Evolutionary conservation across 2,888 invertebrate species (phyloP).

Genomic region (Taenaris catops): DNA sequence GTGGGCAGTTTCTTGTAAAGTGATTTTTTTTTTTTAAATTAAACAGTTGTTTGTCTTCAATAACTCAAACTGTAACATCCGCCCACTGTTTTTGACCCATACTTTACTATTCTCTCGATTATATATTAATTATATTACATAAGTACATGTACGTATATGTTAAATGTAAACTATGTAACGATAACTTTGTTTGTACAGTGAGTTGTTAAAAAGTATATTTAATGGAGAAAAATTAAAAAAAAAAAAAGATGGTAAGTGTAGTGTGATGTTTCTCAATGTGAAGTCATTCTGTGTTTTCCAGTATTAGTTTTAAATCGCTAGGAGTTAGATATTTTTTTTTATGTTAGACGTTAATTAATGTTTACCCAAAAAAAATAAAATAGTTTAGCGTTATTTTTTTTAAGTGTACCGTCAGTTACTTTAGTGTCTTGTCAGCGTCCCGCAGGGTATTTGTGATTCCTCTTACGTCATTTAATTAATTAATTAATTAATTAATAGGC

Average conservation of each 20-base stretch:
- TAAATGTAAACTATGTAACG: slow-evolving; percentile 32
- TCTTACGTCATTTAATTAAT: slow-evolving; percentile 28
- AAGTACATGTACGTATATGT: slow-evolving; percentile 31
- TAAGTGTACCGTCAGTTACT: slow-evolving; percentile 57
- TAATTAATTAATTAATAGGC: no score
- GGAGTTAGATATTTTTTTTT: slow-evolving; percentile 65
- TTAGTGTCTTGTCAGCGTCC: slow-evolving; percentile 36
- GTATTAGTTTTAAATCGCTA: slow-evolving; percentile 72
- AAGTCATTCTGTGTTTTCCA: slow-evolving; percentile 57
- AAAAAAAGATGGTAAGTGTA: slow-evolving; percentile 42
- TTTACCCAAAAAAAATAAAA: slow-evolving; percentile 58
- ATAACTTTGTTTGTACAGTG: slow-evolving; percentile 58
- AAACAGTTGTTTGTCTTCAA: slow-evolving; percentile 4
- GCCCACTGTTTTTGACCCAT: slow-evolving; percentile 39
- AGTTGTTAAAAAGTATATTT: slow-evolving; percentile 50
- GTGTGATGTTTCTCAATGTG: slow-evolving; percentile 53
- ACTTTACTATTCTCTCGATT: slow-evolving; percentile 1
- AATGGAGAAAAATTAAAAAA: slow-evolving; percentile 32
- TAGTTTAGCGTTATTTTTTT: slow-evolving; percentile 51
- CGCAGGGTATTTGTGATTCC: slow-evolving; percentile 35
- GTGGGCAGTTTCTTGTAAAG: slow-evolving; percentile 4
- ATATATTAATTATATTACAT: slow-evolving; percentile 23
- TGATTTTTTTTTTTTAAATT: slow-evolving; percentile 7
- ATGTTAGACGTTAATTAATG: slow-evolving; percentile 73
- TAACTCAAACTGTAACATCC: slow-evolving; percentile 32